These are phyloP conservation scores for Cephus pulcher DNA, from an alignment of 2,888 invertebrate genomes.

Conservation along the genomic window DNA sequence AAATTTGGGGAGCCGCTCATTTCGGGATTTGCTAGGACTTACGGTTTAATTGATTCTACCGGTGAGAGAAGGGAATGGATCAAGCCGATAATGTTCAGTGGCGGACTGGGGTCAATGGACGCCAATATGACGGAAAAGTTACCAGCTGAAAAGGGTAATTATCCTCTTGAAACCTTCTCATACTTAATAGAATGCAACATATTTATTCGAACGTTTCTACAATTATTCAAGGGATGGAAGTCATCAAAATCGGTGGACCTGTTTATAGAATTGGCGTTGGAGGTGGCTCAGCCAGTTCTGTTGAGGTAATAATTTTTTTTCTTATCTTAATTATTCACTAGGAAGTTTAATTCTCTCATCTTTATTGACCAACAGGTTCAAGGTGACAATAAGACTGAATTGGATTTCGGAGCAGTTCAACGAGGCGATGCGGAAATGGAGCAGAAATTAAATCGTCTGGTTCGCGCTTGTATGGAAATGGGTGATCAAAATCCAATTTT, in stretches of 20 bases:
- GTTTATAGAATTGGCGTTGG: constrained; percentile 98
- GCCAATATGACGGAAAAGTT: constrained; percentile 83
- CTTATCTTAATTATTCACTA: neutral
- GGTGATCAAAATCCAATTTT: constrained; percentile 86
- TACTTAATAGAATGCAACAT: neutral
- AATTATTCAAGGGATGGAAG: constrained; percentile 77
- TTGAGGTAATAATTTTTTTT: constrained; percentile 70
- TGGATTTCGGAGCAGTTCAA: constrained; percentile 98
- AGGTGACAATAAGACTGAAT: constrained; percentile 85
- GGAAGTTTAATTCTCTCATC: constrained; percentile 4
- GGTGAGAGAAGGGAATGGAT: constrained; percentile 89
- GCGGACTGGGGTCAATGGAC: constrained; percentile 93
- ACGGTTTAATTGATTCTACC: constrained; percentile 78
- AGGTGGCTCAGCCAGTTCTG: constrained; percentile 97
- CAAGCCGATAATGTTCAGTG: constrained; percentile 99
- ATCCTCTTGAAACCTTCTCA: neutral
- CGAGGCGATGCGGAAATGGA: constrained; percentile 99
- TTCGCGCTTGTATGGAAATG: constrained; percentile 91
- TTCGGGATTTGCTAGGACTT: constrained; percentile 90
- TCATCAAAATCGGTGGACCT: constrained; percentile 97
- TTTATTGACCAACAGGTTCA: constrained; percentile 72
- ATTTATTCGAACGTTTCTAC: neutral
- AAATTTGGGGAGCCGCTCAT: constrained; percentile 98
- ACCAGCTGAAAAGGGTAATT: constrained; percentile 76
- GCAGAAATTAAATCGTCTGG: constrained; percentile 93